Conservation (phyloP, 2,113 vertebrate genomes). For the Dascyllus trimaculatus region DNA sequence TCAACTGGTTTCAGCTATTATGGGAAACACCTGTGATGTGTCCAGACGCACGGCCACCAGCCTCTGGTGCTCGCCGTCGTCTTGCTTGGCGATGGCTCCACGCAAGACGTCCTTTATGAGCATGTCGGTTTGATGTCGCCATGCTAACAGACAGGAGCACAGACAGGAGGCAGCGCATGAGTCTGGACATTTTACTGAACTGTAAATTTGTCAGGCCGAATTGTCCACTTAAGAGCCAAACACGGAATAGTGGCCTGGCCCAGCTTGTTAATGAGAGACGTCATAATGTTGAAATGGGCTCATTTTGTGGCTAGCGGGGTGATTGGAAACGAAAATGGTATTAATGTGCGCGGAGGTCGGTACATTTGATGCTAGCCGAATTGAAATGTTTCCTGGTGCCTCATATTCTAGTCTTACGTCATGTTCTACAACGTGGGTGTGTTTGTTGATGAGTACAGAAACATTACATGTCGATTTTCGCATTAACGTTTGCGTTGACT, state of each 20-base stretch:
- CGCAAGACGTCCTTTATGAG: background rate
- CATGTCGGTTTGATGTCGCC: background rate
- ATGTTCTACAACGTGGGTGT: background rate
- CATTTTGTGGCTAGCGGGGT: background rate
- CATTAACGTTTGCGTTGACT: background rate
- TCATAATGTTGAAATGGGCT: no score
- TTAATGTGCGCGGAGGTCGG: background rate
- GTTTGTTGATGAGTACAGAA: background rate
- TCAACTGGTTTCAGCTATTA: background rate
- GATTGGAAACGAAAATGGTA: background rate
- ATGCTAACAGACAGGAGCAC: background rate
- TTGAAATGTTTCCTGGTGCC: background rate
- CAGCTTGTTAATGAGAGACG: no score
- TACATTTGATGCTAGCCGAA: background rate
- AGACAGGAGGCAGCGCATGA: background rate
- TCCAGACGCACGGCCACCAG: background rate
- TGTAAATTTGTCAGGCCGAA: no score
- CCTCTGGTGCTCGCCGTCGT: no score
- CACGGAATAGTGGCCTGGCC: no score
- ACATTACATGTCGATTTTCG: background rate
- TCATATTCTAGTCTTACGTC: background rate
- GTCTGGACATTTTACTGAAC: no score
- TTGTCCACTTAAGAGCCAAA: background rate
- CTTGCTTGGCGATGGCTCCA: background rate
- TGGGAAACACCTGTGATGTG: constrained; percentile 59